Evolutionary conservation across 1,140 invertebrate genomes (phyloP), one percentile per base, ranked within the genome.

Genomic region (Ladona fulva): DNA sequence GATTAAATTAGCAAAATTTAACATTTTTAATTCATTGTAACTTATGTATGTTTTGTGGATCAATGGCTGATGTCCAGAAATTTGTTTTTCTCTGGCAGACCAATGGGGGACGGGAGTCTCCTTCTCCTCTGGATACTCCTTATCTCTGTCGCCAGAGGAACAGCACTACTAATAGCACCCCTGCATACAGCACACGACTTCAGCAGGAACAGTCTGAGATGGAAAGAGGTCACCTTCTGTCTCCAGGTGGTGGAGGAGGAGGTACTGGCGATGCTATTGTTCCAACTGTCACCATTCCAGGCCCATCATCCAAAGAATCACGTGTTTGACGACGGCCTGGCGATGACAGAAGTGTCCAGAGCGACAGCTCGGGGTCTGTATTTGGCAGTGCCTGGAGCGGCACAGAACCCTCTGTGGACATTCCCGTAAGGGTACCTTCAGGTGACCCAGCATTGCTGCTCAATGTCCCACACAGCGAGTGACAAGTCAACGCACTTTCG

Each of bases 141-240:
- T 94, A 93, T 81, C 83, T 94, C 83, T 94, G 92, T 82, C 87
- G 93, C 66, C 92, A 94, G 82, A 87, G 93, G 24, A 92, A 89
- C 82, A 89, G 86, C 81, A 83, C 87, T 74, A 83, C 85, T n/a
- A 80, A 78, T 74, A 76, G 81, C 75, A 79, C 25, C 74, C 29
- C 59, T 77, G 85, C 83, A 24, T 82, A 85, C 73, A 80, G 81
- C 74, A 83, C 82, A 44, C 82, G 82, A 1, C 85, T 86, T 24
- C 84, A 85, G 25, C 85, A 87, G 80, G 87, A 87, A 82, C 82
- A 89, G 74, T 89, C 88, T 81, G 89, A 89, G 80, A 89, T 90
- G 87, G 89, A 90, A 82, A 85, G 88, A 66, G 89, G 89, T 19
- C 88, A 89, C 79, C 84, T 90, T 75, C 82, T 90, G 75, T 66